A percentile compares a stretch with the other conserved stretches of the same genome.
Evolutionary conservation across 1,140 invertebrate species (phyloP).

Genomic region (Lerema accius): DNA sequence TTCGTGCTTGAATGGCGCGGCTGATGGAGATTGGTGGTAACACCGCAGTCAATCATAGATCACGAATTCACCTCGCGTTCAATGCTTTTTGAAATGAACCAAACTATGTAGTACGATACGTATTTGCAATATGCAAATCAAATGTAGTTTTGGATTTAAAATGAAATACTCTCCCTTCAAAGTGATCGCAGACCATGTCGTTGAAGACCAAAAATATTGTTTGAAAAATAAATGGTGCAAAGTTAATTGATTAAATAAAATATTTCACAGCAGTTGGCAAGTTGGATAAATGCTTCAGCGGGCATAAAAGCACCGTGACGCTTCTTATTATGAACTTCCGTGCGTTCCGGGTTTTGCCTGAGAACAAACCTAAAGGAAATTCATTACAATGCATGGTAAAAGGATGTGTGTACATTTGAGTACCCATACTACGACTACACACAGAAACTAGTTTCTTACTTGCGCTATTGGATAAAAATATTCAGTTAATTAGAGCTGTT

Average conservation of each 20-base stretch:
- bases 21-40: slow-evolving; percentile 34
- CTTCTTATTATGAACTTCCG: slow-evolving; percentile 42
- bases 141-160: no score
- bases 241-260: background rate
- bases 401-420: background rate
- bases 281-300: slow-evolving; percentile 28
- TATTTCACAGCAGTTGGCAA: background rate
- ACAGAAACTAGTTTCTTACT: no score
- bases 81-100: slow-evolving; percentile 32
- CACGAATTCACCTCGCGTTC: slow-evolving; percentile 52
- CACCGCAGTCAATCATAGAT: slow-evolving; percentile 57
- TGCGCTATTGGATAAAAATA: background rate
- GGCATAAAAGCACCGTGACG: slow-evolving; percentile 36
- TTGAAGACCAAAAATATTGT: background rate
- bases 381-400: slow-evolving; percentile 17
- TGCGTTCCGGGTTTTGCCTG: slow-evolving; percentile 57
- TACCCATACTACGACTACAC: background rate
- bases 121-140: background rate
- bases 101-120: slow-evolving; percentile 20
- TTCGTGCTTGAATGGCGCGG: slow-evolving; percentile 47
- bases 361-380: slow-evolving; percentile 47
- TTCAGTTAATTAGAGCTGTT: background rate
- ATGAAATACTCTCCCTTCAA: no score
- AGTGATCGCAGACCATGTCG: background rate
- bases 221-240: background rate